Base-by-base conservation (phyloP, 2,888 invertebrate genomes). In the Notocelia uddmanniana region DNA sequence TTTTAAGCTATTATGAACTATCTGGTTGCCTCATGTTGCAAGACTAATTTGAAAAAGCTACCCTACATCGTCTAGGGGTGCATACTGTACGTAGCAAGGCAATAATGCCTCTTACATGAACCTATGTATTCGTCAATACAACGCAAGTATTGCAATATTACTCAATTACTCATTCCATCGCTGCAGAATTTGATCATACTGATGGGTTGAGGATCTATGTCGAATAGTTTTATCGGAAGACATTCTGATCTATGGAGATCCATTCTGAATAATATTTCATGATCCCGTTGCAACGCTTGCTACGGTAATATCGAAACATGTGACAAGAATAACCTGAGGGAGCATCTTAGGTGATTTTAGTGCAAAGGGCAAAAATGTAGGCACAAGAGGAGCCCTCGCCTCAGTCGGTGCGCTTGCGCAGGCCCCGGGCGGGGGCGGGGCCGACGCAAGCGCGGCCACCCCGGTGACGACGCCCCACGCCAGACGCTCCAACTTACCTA, bases 361-460 rank as follows among this genome's bases (percentile, higher is more conserved):
- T 50, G 64, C n/a, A 37, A 64, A 54, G 64, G 23, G 62, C 62
- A 69, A 69, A 63, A 60, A 54, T 26, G 18, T 45, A 67, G 72
- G n/a, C 60, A 55, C 72, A 72, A 72, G 72, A 62, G 72, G 72
- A 72, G 68, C 59, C 63, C 19, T 34, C 41, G 23, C 54, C 52
- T 31, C 50, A 34, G 66, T 41, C 82, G 76, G 74, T 77, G 82
- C 83, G 81, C 81, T 80, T 78, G 78, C 81, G 79, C 76, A 58
- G 76, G 86, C 85, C 87, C 73, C 83, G 76, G 87, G 91, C 89
- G 81, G 81, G 86, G 92, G 92, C 91, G 92, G 90, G 81, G 83
- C 84, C 82, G 85, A 85, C 85, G 86, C 85, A 85, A 83, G 84
- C 85, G 81, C 86, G 90, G 89, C 93, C 92, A 91, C 92, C 92